Evolutionary conservation across 2,113 vertebrate species (phyloP).

Genomic region (Apteryx mantelli): DNA sequence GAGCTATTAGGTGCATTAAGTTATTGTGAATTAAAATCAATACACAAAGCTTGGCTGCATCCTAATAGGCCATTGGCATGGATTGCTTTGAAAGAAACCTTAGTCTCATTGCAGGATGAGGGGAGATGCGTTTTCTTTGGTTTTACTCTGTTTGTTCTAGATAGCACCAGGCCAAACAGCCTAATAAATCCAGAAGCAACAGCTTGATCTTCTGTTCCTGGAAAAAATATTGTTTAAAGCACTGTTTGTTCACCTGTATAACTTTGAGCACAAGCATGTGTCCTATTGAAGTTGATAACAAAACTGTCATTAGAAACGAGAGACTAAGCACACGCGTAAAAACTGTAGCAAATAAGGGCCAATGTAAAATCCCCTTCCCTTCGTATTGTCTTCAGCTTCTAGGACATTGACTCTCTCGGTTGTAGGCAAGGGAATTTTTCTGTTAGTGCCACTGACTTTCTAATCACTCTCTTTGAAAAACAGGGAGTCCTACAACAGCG

Average conservation of each 20-base stretch:
- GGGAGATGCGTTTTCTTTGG: background rate
- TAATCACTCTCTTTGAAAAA: background rate
- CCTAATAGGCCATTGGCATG: background rate
- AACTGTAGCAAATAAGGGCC: background rate
- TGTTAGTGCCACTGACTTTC: background rate
- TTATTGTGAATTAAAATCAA: constrained; percentile 54
- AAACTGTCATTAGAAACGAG: background rate
- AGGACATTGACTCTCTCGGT: background rate
- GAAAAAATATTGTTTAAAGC: background rate
- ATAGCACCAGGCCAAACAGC: background rate
- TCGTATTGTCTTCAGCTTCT: background rate
- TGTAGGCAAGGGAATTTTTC: background rate
- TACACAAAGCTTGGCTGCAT: constrained; percentile 1
- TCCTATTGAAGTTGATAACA: background rate
- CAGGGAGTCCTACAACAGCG: background rate
- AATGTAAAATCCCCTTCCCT: background rate
- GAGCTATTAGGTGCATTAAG: constrained; percentile 30
- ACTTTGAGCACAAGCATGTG: background rate
- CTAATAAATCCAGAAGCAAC: background rate
- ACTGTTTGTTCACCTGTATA: background rate
- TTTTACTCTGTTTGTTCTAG: background rate
- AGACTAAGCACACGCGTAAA: background rate
- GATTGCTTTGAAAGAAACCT: background rate
- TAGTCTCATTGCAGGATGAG: background rate
- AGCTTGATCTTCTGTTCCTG: background rate